These are phyloP conservation scores for Trichoplax adhaerens DNA, from an alignment of 37 sponge, comb jelly and placozoan species.

Conservation along the genomic window DNA sequence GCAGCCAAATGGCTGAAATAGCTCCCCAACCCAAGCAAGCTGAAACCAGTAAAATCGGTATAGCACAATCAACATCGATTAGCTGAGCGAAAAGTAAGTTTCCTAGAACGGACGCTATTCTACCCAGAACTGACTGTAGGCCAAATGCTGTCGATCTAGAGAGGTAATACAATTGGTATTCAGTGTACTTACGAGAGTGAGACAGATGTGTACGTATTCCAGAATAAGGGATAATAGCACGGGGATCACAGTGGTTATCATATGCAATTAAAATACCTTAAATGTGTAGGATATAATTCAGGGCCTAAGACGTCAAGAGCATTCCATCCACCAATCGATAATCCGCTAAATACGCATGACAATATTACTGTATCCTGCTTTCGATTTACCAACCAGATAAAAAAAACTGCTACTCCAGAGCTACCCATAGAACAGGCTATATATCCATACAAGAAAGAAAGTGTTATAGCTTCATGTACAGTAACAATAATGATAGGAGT, in stretches of 20 bases:
- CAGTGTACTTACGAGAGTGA: too few species aligned
- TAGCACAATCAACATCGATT: conserved; percentile 10
- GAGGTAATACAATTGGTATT: too few species aligned
- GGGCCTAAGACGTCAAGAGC: conserved; percentile 48
- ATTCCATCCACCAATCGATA: conserved; percentile 63
- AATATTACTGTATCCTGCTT: conserved; percentile 26
- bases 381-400: conserved; percentile 43
- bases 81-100: conserved; percentile 37
- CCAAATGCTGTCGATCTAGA: conserved; percentile 65
- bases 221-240: too few species aligned
- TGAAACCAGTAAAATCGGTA: conserved; percentile 48
- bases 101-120: conserved; percentile 44
- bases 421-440: conserved; percentile 24
- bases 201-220: too few species aligned
- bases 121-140: conserved; percentile 30
- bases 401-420: conserved; percentile 45
- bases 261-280: conserved; percentile 14
- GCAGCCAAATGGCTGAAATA: too few species aligned
- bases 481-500: too few species aligned
- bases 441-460: not conserved
- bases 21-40: not conserved
- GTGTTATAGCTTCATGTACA: too few species aligned
- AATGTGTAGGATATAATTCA: conserved; percentile 48
- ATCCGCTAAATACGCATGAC: conserved; percentile 47
- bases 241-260: too few species aligned